Evolutionary conservation across 1,140 invertebrate genomes (phyloP).

Genomic region (Drosophila dunni): DNA sequence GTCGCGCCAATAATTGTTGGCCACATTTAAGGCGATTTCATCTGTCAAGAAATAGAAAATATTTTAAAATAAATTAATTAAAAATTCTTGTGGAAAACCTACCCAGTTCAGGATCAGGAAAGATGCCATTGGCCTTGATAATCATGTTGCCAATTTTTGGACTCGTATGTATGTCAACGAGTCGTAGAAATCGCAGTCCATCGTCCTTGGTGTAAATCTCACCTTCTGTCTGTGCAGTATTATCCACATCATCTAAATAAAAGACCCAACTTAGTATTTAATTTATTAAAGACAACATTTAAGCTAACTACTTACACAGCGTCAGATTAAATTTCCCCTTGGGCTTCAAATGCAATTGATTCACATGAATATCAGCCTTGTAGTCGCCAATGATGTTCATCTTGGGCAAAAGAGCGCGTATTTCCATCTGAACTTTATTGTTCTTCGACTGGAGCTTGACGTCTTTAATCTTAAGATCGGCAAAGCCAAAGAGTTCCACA

Average conservation of each 20-base stretch:
- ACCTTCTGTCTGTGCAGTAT: slow-evolving; percentile 53
- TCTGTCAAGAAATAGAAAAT: slow-evolving; percentile 44
- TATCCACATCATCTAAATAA: slow-evolving; percentile 63
- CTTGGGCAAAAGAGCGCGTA: slow-evolving; percentile 53
- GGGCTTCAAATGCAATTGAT: slow-evolving; percentile 71
- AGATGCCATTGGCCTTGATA: slow-evolving; percentile 76
- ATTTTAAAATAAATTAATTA: background rate
- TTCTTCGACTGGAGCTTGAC: slow-evolving; percentile 45
- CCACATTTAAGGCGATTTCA: slow-evolving; percentile 71
- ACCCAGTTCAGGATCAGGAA: slow-evolving; percentile 81
- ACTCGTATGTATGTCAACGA: slow-evolving; percentile 59
- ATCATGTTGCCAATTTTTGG: slow-evolving; percentile 69
- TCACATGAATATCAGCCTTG: slow-evolving; percentile 77
- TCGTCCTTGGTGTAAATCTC: slow-evolving; percentile 67
- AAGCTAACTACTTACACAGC: slow-evolving; percentile 54
- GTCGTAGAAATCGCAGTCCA: slow-evolving; percentile 58
- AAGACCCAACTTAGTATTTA: background rate
- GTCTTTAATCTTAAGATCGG: slow-evolving; percentile 48
- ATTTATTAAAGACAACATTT: background rate
- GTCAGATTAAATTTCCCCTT: slow-evolving; percentile 80
- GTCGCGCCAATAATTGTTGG: slow-evolving; percentile 81
- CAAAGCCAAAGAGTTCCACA: slow-evolving; percentile 63
- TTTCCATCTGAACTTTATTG: slow-evolving; percentile 53
- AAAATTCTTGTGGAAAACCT: slow-evolving; percentile 2
- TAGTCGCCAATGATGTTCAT: slow-evolving; percentile 72